Base-by-base conservation (phyloP, 2,888 invertebrate genomes). In the Leptinotarsa tumamoca region DNA sequence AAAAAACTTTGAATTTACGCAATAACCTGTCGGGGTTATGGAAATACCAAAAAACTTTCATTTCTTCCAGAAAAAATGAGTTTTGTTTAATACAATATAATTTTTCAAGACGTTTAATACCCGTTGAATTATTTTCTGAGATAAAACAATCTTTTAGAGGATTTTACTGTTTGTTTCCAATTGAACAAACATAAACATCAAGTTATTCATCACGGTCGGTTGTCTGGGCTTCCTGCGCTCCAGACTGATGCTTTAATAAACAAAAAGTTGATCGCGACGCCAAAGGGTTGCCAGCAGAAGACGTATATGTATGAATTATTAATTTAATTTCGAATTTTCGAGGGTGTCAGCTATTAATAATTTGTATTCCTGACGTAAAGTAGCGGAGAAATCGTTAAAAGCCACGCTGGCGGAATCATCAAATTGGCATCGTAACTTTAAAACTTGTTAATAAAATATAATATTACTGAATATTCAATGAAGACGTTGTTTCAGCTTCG, bases 221-320 rank as follows among this genome's bases (percentile, higher is more conserved):
- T 63, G 63, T 63, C 63, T 63, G 33, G 63, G n/a, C 33, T 63
- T 33, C 10, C 63, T 63, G 33, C 18, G 52, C 69, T 67, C 27
- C 33, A 72, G 61, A 67, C 66, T 76, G 72, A 77, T 72, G 70
- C 52, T 72, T 74, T 70, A 78, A 73, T 78, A 73, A 75, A 50
- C 71, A 33, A 68, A 71, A 68, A 73, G 73, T 73, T 63, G 63
- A 33, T 43, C 58, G 69, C 49, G 58, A 75, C 75, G 73, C 73
- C 67, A 67, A 77, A 77, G 51, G 77, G 71, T 67, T 73, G 71
- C 72, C 70, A 71, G 56, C 69, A 58, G 23, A 63, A 75, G 74
- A 74, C 58, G 70, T 58, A 43, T 43, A 71, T 66, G 73, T 75
- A 76, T 78, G 78, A 78, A 78, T 76, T 72, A 73, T 76, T 78